A percentile compares a stretch with the other conserved stretches of the same genome.
Evolutionary conservation across 2,113 vertebrate genomes (phyloP).

Genomic region (Saccopteryx leptura): DNA sequence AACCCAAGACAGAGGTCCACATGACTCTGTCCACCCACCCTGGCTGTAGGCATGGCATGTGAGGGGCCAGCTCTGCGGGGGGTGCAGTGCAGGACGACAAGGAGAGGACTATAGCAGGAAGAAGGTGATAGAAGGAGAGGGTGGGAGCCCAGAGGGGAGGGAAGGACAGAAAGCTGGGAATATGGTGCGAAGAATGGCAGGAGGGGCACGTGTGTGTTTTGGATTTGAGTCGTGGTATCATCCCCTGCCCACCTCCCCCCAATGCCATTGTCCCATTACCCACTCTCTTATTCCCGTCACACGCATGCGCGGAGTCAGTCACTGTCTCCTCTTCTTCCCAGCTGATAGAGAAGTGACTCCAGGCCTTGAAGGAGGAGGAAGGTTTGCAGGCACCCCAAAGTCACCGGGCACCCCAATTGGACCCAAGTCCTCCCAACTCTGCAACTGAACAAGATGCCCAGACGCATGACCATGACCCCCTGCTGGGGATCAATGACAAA

Average conservation of each 20-base stretch:
- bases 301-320: background rate
- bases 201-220: background rate
- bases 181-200: background rate
- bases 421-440: background rate
- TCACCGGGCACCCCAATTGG: background rate
- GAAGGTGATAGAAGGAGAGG: background rate
- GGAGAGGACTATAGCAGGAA: background rate
- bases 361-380: background rate
- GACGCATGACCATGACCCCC: background rate
- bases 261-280: background rate
- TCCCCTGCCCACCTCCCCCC: accelerated
- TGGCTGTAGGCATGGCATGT: background rate
- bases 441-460: background rate
- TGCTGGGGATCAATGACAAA: background rate
- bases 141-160: background rate
- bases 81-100: background rate
- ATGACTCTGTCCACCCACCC: background rate
- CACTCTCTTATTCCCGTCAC: background rate
- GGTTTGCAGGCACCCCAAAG: background rate
- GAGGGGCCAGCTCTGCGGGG: too few relatives aligned
- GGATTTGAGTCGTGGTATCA: background rate
- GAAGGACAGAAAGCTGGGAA: background rate
- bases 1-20: background rate
- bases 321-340: background rate
- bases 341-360: constrained; percentile 68